These are phyloP conservation scores for Athrips mouffetella DNA, from an alignment of 2,888 invertebrate genomes.

Conservation along the genomic window DNA sequence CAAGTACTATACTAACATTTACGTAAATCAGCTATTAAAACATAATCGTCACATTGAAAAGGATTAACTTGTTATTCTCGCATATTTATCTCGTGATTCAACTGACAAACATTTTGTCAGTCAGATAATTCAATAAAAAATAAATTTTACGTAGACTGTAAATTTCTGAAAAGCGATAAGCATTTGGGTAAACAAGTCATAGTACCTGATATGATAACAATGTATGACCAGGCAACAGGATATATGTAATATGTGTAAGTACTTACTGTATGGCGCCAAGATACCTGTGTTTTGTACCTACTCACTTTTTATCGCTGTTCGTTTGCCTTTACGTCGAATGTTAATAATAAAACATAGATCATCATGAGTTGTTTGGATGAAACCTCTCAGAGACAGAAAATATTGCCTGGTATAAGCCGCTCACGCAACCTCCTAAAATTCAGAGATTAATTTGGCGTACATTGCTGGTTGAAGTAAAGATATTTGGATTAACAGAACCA, in stretches of 20 bases:
- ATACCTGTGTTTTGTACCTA: conserved; percentile 25
- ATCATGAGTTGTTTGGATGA: too few species aligned
- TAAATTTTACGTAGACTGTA: conserved; percentile 39
- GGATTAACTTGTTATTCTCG: background rate
- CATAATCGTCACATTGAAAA: background rate
- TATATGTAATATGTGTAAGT: too few species aligned
- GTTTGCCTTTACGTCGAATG: conserved; percentile 4
- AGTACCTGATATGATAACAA: conserved; percentile 52
- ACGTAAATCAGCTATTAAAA: background rate
- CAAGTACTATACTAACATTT: background rate
- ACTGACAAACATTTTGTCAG: background rate
- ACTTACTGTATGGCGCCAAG: conserved; percentile 62
- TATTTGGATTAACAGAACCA: too few species aligned
- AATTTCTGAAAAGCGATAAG: conserved; percentile 54
- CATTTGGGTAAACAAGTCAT: conserved; percentile 37
- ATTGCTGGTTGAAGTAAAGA: too few species aligned
- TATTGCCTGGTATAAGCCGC: too few species aligned
- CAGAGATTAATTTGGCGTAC: too few species aligned
- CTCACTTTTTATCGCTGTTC: background rate
- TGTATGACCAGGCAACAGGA: too few species aligned
- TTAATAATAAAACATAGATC: too few species aligned
- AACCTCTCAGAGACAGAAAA: too few species aligned
- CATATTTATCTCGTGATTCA: background rate
- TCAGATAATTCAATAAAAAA: conserved; percentile 24
- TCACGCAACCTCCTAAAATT: too few species aligned